These are phyloP conservation scores for Chironomus riparius DNA, from an alignment of 2,888 invertebrate genomes.

Conservation along the genomic window DNA sequence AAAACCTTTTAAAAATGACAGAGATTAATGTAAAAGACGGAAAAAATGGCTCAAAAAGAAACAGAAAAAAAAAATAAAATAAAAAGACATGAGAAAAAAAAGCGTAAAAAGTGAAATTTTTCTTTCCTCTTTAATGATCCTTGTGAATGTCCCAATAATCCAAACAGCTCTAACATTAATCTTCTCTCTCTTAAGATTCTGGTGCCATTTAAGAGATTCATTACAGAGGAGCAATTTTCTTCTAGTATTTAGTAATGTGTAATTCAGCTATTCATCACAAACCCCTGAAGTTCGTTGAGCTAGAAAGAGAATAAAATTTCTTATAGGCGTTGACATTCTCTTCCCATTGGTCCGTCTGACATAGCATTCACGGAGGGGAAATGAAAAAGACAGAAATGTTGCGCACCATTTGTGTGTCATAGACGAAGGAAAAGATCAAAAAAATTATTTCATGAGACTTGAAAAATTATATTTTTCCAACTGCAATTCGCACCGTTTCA, in stretches of 20 bases:
- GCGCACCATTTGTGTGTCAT: constrained; percentile 1
- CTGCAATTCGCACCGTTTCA: constrained; percentile 22
- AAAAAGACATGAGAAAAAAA: constrained; percentile 17
- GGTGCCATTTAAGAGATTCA: neutral
- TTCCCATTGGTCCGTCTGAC: neutral
- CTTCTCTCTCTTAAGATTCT: constrained; percentile 25
- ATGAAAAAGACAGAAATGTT: neutral
- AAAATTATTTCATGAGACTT: neutral
- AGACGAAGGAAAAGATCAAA: neutral
- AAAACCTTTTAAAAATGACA: constrained; percentile 22
- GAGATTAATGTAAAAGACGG: constrained; percentile 27
- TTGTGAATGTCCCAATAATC: constrained; percentile 27
- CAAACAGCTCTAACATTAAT: constrained; percentile 26
- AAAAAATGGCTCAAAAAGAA: constrained; percentile 25
- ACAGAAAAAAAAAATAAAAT: neutral
- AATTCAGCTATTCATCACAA: neutral
- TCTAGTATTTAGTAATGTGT: neutral
- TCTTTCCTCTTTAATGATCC: constrained; percentile 21
- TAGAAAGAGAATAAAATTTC: constrained; percentile 12
- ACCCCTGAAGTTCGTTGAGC: neutral
- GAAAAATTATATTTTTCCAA: constrained; percentile 7
- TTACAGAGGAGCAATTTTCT: neutral
- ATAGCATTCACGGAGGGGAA: constrained; percentile 8
- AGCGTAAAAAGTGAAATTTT: constrained; percentile 11
- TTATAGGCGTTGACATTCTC: constrained; percentile 2